phyloP scores from a whole-genome alignment of 2,888 invertebrate genomes.

The Unio delphinus region DNA sequence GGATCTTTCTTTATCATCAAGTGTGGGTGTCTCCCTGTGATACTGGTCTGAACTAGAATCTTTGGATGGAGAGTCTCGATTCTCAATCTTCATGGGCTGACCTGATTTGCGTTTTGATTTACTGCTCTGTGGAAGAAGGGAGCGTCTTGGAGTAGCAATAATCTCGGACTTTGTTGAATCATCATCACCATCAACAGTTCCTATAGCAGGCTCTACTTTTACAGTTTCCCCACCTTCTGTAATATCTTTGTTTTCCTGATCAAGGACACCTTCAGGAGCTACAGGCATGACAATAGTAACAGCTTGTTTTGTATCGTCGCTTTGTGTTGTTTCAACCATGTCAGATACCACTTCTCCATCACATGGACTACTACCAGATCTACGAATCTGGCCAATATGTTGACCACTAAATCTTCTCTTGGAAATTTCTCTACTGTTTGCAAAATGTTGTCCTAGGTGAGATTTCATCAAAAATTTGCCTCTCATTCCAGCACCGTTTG shows the following conservation, averaged over 20 bases:
- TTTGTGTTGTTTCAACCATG: not conserved
- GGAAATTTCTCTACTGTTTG: too few species aligned
- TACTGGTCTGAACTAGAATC: slow-evolving; percentile 2
- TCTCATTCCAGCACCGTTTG: not conserved
- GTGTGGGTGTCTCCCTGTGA: slow-evolving; percentile 3
- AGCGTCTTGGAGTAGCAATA: slow-evolving; percentile 52
- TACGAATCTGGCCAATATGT: not conserved
- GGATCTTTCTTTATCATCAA: too few species aligned
- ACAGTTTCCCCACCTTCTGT: slow-evolving; percentile 26
- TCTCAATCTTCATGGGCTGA: slow-evolving; percentile 30
- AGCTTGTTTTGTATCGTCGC: too few species aligned
- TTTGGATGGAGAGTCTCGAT: too few species aligned
- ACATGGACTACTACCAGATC: not conserved
- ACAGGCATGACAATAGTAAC: slow-evolving; percentile 61
- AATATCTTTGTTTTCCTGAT: slow-evolving; percentile 22
- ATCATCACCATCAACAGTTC: slow-evolving; percentile 10
- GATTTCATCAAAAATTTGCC: not conserved
- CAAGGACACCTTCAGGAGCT: slow-evolving; percentile 24
- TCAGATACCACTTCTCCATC: not conserved
- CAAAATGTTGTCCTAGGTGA: too few species aligned
- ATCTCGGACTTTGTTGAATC: slow-evolving; percentile 43
- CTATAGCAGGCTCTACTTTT: slow-evolving; percentile 22
- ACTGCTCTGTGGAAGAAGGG: slow-evolving; percentile 38
- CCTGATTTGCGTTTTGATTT: slow-evolving; percentile 47
- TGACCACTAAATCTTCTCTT: not conserved